Evolutionary conservation across 2,888 invertebrate genomes (phyloP).

Genomic region (Rotaria macrura): DNA sequence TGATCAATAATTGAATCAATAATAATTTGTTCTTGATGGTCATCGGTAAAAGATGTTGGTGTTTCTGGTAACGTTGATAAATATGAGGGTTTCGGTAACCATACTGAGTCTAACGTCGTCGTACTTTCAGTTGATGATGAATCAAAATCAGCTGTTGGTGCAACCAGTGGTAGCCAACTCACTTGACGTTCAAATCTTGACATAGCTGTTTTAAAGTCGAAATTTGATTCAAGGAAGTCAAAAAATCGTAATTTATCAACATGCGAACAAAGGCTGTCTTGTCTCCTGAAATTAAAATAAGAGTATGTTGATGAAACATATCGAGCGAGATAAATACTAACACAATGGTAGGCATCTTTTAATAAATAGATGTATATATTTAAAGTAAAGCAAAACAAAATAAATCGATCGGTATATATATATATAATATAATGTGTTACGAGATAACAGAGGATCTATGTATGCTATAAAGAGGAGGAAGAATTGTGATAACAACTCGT

Average conservation of each 20-base stretch:
- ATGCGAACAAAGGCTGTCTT: background rate
- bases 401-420: background rate
- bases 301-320: too few species aligned
- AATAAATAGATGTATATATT: background rate
- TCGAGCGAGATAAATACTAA: background rate
- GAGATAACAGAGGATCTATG: background rate
- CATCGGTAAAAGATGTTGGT: background rate
- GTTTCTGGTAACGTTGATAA: background rate
- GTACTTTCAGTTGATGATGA: background rate
- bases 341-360: background rate
- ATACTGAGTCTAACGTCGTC: background rate
- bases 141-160: background rate
- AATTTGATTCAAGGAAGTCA: background rate
- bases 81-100: background rate
- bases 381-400: background rate
- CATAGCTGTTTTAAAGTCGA: background rate
- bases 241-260: constrained; percentile 7
- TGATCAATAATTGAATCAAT: background rate
- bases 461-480: background rate
- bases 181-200: constrained; percentile 7
- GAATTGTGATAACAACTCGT: background rate
- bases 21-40: background rate
- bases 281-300: background rate
- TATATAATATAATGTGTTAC: too few species aligned
- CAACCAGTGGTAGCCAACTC: background rate